Base-by-base conservation (phyloP, 2,113 vertebrate genomes). In the Donacobius atricapilla region DNA sequence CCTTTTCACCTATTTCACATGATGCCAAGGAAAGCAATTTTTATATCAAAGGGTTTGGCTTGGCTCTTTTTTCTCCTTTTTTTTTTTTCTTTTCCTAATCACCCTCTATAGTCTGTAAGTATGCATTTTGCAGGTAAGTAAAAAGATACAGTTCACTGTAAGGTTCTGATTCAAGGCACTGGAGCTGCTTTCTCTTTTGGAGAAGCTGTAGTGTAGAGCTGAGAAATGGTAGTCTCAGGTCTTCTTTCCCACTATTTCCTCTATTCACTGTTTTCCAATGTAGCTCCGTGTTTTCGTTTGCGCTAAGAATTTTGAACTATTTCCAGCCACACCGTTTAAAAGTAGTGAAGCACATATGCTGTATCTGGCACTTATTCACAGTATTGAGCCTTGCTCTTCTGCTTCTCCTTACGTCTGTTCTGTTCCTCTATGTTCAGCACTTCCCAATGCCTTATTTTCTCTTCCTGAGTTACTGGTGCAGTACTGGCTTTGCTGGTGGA, bases 261-360 rank as follows among this genome's bases (percentile, higher is more conserved):
- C 33, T 96, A 31, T 92, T 94, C 86, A 64, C 42, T 89, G 24
- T 96, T 97, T 92, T 89, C 60, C 93, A 68, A 82, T 0, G 2
- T 89, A 92, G 77, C 42, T 94, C 30, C 22, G 5, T 51, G 15
- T 77, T 96, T 85, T 93, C 18, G 31, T 84, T 78, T 94, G 42
- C 21, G 4, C 15, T 73, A 23, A n/a, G 56, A 77, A 83, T 86
- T 96, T 87, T 68, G 83, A 94, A 69, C 30, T 95, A 56, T 76
- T 95, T 91, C 75, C 73, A 87, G 83, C 91, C 94, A 86, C 45
- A 76, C 16, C 56, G 10, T 93, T 96, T 96, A 89, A 65, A 90
- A 93, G 79, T 90, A 94, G 51, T 72, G 83, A 93, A 90, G n/a
- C 84, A 90, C 66, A 56, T 73, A 58, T 10, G 4, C 53, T 78